Evolutionary conservation across 2,797 vertebrate species (phyloP).

Genomic region (Cheirogaleus major): DNA sequence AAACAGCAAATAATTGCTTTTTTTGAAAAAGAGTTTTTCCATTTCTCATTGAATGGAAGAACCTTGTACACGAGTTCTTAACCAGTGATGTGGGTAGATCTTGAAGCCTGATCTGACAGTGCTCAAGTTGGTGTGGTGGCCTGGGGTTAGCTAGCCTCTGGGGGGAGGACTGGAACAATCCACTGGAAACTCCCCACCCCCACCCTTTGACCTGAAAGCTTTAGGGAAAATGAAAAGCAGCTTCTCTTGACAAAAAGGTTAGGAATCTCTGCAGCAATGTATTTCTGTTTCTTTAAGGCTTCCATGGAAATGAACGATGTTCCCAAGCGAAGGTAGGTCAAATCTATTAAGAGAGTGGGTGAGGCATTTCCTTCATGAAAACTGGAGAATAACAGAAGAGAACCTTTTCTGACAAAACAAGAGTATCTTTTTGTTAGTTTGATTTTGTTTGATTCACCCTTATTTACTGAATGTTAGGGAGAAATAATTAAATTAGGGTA

Average conservation of each 20-base stretch:
- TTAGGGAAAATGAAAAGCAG: slow-evolving; percentile 59
- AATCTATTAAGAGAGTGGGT: neutral
- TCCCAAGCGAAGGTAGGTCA: slow-evolving; percentile 37
- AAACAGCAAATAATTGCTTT: slow-evolving; percentile 17
- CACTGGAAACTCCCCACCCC: neutral
- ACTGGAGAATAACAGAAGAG: neutral
- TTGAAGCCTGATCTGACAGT: neutral
- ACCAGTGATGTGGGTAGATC: neutral
- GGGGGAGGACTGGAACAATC: neutral
- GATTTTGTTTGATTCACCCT: slow-evolving; percentile 18
- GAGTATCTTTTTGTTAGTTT: neutral
- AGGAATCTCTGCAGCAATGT: neutral
- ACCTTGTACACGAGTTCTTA: neutral
- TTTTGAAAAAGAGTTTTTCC: neutral
- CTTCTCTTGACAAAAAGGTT: neutral
- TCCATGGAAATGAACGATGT: slow-evolving; percentile 31
- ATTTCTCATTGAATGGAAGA: slow-evolving; percentile 28
- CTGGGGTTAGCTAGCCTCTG: neutral
- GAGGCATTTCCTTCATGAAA: neutral
- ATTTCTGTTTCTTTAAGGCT: slow-evolving; percentile 48
- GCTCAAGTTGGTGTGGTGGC: neutral
- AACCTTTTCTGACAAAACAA: neutral
- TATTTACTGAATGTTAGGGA: neutral
- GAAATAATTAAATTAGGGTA: neutral
- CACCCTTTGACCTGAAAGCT: slow-evolving; percentile 41